Base-by-base conservation (phyloP, 2,888 invertebrate species). In the Ashinkailepas kermadecensis region DNA sequence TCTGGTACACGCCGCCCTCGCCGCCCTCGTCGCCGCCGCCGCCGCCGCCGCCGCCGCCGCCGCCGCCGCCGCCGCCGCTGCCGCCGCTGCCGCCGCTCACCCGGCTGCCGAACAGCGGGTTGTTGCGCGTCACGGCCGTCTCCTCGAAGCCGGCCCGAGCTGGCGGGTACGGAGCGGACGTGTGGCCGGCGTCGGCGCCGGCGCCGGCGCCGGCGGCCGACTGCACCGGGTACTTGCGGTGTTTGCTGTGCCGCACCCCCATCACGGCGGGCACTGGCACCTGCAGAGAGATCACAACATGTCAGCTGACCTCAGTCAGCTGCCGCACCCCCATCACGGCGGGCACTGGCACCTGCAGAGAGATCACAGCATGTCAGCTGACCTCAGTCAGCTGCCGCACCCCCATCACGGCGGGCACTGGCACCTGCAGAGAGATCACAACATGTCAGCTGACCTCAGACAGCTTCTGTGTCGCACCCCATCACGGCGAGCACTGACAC, bases 181-280 rank as follows among this genome's bases (percentile, higher is more conserved):
- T 59, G 15, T 7, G 59, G 1, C 12, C 15, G 59, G 59, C 59
- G 11, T 15, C 59, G 59, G 12, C 59, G 11, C 59, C 59, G 39
- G 12, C 59, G 11, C 59, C 59, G 39, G 3, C 18, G 18, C 15
- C 12, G 8, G 12, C 67, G 67, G 25, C 25, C 25, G 67, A 12
- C 74, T 15, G 74, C 18, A 74, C 74, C 18, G 74, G 74, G 74
- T 74, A 74, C 74, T 74, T 74, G 54, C 74, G 74, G 74, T 74
- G 74, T 9, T 74, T 74, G 21, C 74, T 54, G 74, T 74, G 74
- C 10, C 74, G 74, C 8, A 13, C 18, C 9, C 74, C 74, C 74
- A 74, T 74, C 23, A 23, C 23, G 1, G n/a, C 59, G 1, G 59
- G 15, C 11, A 59, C 1, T 59, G 59, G 39, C 39, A 39, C 39